These are phyloP conservation scores for Metallyticus violacea DNA, from an alignment of 2,888 invertebrate genomes.

Conservation along the genomic window DNA sequence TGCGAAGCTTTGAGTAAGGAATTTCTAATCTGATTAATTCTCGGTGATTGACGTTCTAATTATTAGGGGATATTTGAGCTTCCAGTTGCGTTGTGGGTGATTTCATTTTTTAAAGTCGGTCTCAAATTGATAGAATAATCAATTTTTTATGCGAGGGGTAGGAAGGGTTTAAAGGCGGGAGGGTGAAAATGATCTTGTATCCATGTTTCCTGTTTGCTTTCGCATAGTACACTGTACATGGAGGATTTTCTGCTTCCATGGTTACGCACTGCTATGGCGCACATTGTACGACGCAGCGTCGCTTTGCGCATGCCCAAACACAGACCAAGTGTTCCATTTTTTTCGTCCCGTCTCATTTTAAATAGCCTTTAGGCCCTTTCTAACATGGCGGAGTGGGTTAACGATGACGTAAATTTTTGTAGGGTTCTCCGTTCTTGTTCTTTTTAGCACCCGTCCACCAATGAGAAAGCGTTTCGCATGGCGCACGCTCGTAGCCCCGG, in stretches of 20 bases:
- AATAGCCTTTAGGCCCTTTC: neutral
- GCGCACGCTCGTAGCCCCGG: neutral
- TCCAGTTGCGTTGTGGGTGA: neutral
- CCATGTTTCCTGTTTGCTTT: neutral
- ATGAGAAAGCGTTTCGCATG: neutral
- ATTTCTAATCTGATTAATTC: neutral
- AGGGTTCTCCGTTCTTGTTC: neutral
- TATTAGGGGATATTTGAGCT: neutral
- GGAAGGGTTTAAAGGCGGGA: neutral
- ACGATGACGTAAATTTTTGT: constrained; percentile 10
- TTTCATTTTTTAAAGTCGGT: neutral
- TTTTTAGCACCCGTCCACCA: neutral
- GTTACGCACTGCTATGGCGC: constrained; percentile 3
- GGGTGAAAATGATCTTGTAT: neutral
- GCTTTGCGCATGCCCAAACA: neutral
- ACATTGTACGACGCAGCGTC: neutral
- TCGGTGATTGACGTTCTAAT: neutral
- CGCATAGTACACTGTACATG: neutral
- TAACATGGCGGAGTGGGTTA: neutral
- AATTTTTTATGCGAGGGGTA: neutral
- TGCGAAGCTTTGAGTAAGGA: neutral
- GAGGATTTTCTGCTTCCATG: constrained; percentile 5
- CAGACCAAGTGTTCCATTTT: neutral
- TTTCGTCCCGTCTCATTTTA: constrained; percentile 1
- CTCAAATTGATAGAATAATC: neutral